A percentile compares a stretch with the other conserved stretches of the same genome.
Conservation (phyloP, 2,888 invertebrate genomes). For the Plebejus argus region DNA sequence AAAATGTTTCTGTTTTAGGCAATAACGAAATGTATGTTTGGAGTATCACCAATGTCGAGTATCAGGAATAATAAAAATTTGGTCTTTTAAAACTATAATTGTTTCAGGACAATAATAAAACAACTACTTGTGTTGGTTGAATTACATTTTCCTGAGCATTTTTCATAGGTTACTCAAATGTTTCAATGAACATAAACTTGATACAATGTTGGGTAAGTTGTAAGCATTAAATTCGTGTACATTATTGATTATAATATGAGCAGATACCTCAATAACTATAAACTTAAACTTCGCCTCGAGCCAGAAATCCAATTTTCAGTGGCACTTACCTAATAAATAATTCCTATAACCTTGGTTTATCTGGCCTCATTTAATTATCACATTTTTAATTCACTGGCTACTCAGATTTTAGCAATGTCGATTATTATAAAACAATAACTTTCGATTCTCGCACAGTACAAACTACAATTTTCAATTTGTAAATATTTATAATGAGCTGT, state of each 20-base stretch:
- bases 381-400: conserved; percentile 5
- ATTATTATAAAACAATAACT: background rate
- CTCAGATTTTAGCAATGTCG: background rate
- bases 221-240: no score
- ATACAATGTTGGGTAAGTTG: background rate
- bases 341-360: background rate
- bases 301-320: background rate
- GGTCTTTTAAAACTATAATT: background rate
- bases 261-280: background rate
- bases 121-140: background rate
- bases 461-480: conserved; percentile 39
- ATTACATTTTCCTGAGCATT: background rate
- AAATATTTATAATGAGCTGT: conserved; percentile 70
- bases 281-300: background rate
- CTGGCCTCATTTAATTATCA: background rate
- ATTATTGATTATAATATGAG: background rate
- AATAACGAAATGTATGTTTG: background rate
- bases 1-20: background rate
- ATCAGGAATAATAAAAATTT: background rate
- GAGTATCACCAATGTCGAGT: background rate
- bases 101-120: background rate
- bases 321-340: conserved; percentile 22
- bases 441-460: background rate
- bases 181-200: background rate
- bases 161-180: background rate